Evolutionary conservation across 2,797 vertebrate species (phyloP).

Genomic region (Sebastes hubbsi): DNA sequence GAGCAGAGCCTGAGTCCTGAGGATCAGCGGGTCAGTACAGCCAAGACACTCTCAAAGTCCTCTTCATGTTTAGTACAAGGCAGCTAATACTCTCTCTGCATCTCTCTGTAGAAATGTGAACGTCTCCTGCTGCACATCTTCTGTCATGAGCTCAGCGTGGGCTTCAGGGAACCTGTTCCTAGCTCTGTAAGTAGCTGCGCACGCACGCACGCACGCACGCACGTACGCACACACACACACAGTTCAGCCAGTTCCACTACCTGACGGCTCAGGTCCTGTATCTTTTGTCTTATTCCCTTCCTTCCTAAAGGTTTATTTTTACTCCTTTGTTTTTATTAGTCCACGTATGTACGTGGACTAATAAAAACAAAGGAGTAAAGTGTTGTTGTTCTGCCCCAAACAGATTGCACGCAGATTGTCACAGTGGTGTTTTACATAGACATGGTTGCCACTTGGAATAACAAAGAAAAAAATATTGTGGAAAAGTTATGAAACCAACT

Average conservation of each 20-base stretch:
- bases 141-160: constrained; percentile 97
- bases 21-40: constrained; percentile 90
- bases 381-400: neutral
- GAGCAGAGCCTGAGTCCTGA: constrained; percentile 88
- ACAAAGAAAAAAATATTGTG: too few relatives aligned
- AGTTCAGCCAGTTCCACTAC: neutral
- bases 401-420: too few relatives aligned
- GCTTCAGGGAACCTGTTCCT: constrained; percentile 95
- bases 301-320: neutral
- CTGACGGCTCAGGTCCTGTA: neutral
- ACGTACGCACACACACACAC: neutral
- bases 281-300: neutral
- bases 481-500: neutral
- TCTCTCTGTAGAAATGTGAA: constrained; percentile 89
- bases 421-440: neutral
- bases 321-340: neutral
- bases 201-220: neutral
- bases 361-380: too few relatives aligned
- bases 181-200: constrained; percentile 87
- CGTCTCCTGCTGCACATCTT: constrained; percentile 95
- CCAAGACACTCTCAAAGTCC: neutral
- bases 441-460: too few relatives aligned
- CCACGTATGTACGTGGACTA: neutral
- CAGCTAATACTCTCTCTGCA: constrained; percentile 26
- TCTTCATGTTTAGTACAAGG: neutral